phyloP scores from a whole-genome alignment of 2,888 invertebrate genomes.

The Xylophagus ater region DNA sequence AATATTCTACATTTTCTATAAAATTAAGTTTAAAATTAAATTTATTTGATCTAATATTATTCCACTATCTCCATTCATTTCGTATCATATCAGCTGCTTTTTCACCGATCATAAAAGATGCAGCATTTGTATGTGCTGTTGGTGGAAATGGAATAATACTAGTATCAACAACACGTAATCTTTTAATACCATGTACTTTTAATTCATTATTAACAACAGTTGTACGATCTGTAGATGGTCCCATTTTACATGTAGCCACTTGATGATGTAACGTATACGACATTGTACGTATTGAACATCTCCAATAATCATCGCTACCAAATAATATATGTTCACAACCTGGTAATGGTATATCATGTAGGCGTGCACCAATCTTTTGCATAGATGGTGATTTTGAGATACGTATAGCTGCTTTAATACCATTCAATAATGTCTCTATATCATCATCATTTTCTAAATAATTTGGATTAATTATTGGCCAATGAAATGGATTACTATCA shows the following conservation, averaged over 20 bases:
- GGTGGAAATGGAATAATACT: conserved; percentile 51
- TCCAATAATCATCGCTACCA: conserved; percentile 55
- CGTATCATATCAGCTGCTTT: conserved; percentile 54
- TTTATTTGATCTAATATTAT: no score
- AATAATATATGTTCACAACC: conserved; percentile 41
- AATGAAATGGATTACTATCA: conserved; percentile 60
- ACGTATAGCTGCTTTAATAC: conserved; percentile 50
- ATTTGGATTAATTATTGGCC: conserved; percentile 70
- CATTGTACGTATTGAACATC: conserved; percentile 48
- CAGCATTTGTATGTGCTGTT: conserved; percentile 53
- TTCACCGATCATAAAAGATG: conserved; percentile 56
- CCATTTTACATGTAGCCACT: conserved; percentile 58
- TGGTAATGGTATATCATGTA: conserved; percentile 43
- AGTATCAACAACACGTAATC: conserved; percentile 51
- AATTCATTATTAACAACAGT: conserved; percentile 52
- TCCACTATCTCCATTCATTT: conserved; percentile 36
- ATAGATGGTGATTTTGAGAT: conserved; percentile 49
- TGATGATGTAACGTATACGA: conserved; percentile 51
- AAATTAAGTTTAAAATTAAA: no score
- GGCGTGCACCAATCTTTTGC: conserved; percentile 43
- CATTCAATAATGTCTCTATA: conserved; percentile 47
- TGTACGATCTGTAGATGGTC: conserved; percentile 44
- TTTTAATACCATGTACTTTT: conserved; percentile 46
- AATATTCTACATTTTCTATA: no score
- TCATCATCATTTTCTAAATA: conserved; percentile 60